Evolutionary conservation across 2,888 invertebrate species (phyloP).

Genomic region (Drosophila suboccidentalis): DNA sequence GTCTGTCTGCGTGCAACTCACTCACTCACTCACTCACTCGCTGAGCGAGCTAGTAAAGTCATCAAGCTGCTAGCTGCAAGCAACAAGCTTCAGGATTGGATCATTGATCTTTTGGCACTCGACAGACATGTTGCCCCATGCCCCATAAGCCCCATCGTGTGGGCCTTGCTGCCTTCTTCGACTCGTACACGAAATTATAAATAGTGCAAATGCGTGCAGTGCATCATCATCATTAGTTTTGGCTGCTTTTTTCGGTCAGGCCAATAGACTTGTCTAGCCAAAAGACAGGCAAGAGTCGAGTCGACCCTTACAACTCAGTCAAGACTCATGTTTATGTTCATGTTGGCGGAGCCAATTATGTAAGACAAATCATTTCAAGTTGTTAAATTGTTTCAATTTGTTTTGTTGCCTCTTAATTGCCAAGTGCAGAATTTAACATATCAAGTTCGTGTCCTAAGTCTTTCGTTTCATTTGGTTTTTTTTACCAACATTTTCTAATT

Average conservation of each 20-base stretch:
- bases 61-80: slow-evolving; percentile 54
- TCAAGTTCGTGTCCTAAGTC: slow-evolving; percentile 33
- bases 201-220: slow-evolving; percentile 81
- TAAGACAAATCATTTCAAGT: slow-evolving; percentile 53
- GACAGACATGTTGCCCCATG: slow-evolving; percentile 44
- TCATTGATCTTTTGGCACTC: slow-evolving; percentile 84
- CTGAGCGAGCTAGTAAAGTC: slow-evolving; percentile 68
- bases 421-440: slow-evolving; percentile 35
- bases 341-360: slow-evolving; percentile 50
- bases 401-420: slow-evolving; percentile 55
- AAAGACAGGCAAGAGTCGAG: slow-evolving; percentile 11
- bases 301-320: background rate
- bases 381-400: slow-evolving; percentile 79
- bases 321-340: slow-evolving; percentile 15
- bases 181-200: slow-evolving; percentile 74
- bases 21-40: slow-evolving; percentile 36
- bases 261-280: slow-evolving; percentile 73
- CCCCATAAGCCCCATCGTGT: slow-evolving; percentile 32
- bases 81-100: slow-evolving; percentile 71
- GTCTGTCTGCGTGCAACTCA: slow-evolving; percentile 61
- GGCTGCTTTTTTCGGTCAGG: slow-evolving; percentile 54
- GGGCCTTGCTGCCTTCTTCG: slow-evolving; percentile 44
- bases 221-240: slow-evolving; percentile 83
- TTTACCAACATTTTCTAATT: slow-evolving; percentile 77
- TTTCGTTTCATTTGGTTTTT: slow-evolving; percentile 31